A percentile compares a stretch with the other conserved stretches of the same genome.
Conservation (phyloP, 2,113 vertebrate species). For the Nanorana parkeri region DNA sequence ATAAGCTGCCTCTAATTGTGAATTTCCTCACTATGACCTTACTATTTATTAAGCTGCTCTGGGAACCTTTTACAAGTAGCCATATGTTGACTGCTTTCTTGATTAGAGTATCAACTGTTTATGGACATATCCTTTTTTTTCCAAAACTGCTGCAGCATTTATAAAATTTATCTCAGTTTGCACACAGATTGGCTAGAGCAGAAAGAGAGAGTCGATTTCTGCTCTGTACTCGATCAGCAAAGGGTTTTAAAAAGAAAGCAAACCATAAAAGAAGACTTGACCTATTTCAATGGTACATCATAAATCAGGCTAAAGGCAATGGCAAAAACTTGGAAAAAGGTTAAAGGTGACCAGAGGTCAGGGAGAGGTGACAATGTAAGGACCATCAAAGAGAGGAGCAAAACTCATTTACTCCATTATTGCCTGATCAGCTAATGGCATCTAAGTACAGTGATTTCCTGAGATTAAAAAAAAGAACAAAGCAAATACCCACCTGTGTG, state of each 20-base stretch:
- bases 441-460: background rate
- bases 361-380: slow-evolving; percentile 61
- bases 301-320: slow-evolving; percentile 84
- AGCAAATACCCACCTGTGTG: too few species aligned
- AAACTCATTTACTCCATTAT: slow-evolving; percentile 22
- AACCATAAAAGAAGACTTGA: slow-evolving; percentile 83
- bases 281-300: slow-evolving; percentile 75
- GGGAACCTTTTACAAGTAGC: too few species aligned
- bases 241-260: slow-evolving; percentile 77
- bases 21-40: too few species aligned
- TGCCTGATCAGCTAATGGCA: slow-evolving; percentile 13
- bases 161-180: too few species aligned
- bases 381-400: slow-evolving; percentile 52
- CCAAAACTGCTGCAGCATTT: too few species aligned
- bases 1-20: too few species aligned
- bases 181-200: background rate
- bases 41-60: too few species aligned
- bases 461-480: too few species aligned
- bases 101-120: too few species aligned
- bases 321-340: slow-evolving; percentile 78
- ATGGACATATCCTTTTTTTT: too few species aligned
- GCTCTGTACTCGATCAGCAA: slow-evolving; percentile 72
- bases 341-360: slow-evolving; percentile 80
- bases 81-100: too few species aligned
- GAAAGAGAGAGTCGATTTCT: slow-evolving; percentile 70